These are phyloP conservation scores for Teinopalpus imperialis DNA, from an alignment of 2,888 invertebrate species.

Conservation along the genomic window DNA sequence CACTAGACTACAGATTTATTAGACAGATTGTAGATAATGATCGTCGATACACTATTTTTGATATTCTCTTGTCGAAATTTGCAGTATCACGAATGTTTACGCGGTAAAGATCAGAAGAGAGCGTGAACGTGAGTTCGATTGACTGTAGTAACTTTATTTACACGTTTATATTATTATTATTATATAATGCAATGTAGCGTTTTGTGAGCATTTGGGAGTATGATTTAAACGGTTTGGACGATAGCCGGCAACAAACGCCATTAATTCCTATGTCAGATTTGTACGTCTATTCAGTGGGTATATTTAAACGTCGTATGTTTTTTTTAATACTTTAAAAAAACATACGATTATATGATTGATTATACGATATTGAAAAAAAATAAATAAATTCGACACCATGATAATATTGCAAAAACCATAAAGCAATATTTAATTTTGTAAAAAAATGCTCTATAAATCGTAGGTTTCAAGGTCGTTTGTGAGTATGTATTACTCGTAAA, in stretches of 20 bases:
- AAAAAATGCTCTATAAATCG: not conserved
- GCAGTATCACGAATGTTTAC: conserved; percentile 69
- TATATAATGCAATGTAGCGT: conserved; percentile 72
- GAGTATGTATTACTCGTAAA: not conserved
- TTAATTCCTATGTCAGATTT: conserved; percentile 47
- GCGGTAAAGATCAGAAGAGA: conserved; percentile 55
- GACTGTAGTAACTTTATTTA: conserved; percentile 79
- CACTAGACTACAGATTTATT: conserved; percentile 70
- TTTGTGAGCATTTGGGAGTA: conserved; percentile 67
- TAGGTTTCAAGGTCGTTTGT: not conserved
- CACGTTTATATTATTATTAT: conserved; percentile 69
- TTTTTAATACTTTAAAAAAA: too few relatives aligned
- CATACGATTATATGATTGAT: too few relatives aligned
- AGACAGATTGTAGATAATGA: conserved; percentile 71
- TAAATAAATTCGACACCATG: too few relatives aligned
- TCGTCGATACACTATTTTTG: conserved; percentile 80
- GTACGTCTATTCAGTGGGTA: not conserved
- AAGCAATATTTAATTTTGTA: not conserved
- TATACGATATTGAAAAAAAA: too few relatives aligned
- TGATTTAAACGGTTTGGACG: conserved; percentile 51
- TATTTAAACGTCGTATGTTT: conserved; percentile 27
- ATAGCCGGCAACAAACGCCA: conserved; percentile 56
- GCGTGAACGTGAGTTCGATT: conserved; percentile 64
- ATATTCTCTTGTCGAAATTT: conserved; percentile 82
- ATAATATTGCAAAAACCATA: too few relatives aligned